A percentile compares a stretch with the other conserved stretches of the same genome.
Evolutionary conservation across 1,140 invertebrate genomes (phyloP).

Genomic region (Lerema accius): DNA sequence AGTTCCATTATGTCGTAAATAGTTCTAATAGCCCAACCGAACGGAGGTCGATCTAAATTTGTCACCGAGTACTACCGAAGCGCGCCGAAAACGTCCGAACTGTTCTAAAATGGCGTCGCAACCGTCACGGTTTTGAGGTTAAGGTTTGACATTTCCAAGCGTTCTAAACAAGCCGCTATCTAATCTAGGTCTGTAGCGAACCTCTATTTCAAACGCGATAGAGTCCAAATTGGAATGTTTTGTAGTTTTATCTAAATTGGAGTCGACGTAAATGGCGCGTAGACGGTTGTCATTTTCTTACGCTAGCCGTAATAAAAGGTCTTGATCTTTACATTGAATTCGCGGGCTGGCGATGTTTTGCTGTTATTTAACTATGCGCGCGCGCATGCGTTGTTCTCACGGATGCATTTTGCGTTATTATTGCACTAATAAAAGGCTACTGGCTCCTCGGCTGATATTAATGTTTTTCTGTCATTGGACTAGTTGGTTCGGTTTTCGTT

Average conservation of each 20-base stretch:
- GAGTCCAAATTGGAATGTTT: constrained; percentile 44
- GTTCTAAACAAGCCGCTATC: constrained; percentile 51
- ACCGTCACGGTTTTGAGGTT: constrained; percentile 80
- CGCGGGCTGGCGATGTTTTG: constrained; percentile 46
- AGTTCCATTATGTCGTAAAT: constrained; percentile 42
- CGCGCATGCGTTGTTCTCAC: constrained; percentile 62
- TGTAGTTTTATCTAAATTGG: constrained; percentile 36
- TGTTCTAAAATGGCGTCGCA: constrained; percentile 66
- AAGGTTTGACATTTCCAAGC: constrained; percentile 79
- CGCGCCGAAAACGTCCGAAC: constrained; percentile 60
- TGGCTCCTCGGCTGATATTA: constrained; percentile 32
- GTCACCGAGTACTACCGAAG: constrained; percentile 45
- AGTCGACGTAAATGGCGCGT: constrained; percentile 52
- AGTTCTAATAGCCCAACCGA: constrained; percentile 38
- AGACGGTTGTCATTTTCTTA: constrained; percentile 70
- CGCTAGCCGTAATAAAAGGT: constrained; percentile 62
- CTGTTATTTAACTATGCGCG: constrained; percentile 51
- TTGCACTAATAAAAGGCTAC: constrained; percentile 44
- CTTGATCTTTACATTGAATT: constrained; percentile 81
- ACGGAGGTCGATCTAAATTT: constrained; percentile 53
- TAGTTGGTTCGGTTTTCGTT: constrained; percentile 29
- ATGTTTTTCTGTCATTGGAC: constrained; percentile 37
- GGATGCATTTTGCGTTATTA: constrained; percentile 50
- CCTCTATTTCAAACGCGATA: constrained; percentile 35
- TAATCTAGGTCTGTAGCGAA: constrained; percentile 18